Conservation (phyloP, 2,113 vertebrate genomes). For the Strigops habroptila region DNA sequence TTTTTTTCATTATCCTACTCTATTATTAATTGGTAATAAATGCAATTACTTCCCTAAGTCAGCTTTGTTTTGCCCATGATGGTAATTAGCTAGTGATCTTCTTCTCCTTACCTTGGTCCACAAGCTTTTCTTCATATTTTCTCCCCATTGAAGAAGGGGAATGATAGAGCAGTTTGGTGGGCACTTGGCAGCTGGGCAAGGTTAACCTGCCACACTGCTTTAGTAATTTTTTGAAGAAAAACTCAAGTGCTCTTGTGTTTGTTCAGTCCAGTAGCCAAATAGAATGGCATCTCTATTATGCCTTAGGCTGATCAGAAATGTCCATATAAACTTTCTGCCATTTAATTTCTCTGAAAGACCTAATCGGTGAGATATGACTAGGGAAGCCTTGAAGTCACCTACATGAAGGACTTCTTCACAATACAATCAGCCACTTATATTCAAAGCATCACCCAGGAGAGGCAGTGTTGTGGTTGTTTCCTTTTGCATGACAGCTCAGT, state of each 20-base stretch:
- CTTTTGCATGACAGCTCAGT: not conserved
- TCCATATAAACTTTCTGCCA: not conserved
- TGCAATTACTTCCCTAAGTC: not conserved
- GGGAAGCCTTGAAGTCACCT: not conserved
- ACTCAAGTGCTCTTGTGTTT: not conserved
- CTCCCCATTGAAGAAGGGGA: not conserved
- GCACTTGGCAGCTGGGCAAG: not conserved
- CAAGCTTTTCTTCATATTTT: not conserved
- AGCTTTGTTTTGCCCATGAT: not conserved
- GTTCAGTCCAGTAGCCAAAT: not conserved
- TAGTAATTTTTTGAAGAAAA: not conserved
- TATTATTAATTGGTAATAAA: not conserved
- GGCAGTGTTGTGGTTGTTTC: not conserved
- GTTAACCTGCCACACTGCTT: not conserved
- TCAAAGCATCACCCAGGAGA: not conserved
- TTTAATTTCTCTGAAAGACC: not conserved
- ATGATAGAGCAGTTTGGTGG: not conserved
- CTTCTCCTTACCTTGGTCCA: not conserved
- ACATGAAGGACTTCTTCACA: not conserved
- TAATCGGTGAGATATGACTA: not conserved
- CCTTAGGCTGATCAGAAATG: not conserved
- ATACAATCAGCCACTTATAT: not conserved
- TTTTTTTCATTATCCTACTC: not conserved
- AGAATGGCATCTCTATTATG: not conserved
- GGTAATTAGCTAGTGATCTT: not conserved